phyloP scores from a whole-genome alignment of 2,113 vertebrate species.

The Antechinus flavipes region DNA sequence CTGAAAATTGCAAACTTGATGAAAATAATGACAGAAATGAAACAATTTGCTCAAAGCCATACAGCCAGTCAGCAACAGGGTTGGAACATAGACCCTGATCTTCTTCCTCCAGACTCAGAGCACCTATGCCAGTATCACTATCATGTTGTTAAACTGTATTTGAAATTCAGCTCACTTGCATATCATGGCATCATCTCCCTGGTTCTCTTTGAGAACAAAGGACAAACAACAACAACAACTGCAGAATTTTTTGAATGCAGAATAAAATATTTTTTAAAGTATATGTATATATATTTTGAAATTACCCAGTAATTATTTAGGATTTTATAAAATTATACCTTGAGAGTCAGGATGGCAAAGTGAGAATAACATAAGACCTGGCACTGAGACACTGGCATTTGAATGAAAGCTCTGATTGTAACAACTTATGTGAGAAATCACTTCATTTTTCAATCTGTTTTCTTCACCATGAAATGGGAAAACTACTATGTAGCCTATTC shows the following conservation, averaged over 20 bases:
- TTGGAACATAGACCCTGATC: not conserved
- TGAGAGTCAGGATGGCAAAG: not conserved
- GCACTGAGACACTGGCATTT: not conserved
- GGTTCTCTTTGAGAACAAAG: no score
- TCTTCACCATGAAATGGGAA: not conserved
- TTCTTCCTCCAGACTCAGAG: not conserved
- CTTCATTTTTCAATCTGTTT: not conserved
- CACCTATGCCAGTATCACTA: not conserved
- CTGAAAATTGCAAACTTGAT: not conserved
- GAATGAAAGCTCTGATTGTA: not conserved
- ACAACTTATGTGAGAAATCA: not conserved
- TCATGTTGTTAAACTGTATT: not conserved
- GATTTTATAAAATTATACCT: not conserved
- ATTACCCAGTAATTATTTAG: not conserved
- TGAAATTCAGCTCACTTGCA: not conserved
- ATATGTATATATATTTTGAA: not conserved
- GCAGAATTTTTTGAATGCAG: not conserved
- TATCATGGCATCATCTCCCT: no score
- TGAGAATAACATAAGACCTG: not conserved
- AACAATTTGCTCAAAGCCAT: not conserved
- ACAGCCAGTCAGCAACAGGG: not conserved
- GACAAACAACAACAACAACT: no score
- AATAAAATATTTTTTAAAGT: not conserved
- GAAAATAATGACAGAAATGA: not conserved
- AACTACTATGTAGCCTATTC: not conserved